Conservation (phyloP, 1,140 invertebrate genomes). For the Papilio polytes region DNA sequence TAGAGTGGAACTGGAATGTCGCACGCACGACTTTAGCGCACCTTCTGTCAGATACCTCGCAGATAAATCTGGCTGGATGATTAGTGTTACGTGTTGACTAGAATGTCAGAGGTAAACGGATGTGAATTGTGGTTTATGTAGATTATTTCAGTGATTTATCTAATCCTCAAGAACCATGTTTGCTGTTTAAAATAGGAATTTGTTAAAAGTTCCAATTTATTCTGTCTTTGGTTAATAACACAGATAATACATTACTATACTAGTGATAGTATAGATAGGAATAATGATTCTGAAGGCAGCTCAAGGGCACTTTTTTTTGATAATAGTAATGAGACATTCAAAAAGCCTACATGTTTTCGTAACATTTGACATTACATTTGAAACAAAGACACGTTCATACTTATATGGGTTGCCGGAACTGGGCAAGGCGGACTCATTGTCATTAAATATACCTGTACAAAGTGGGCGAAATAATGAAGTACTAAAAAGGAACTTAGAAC, state of each 20-base stretch:
- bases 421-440: neutral
- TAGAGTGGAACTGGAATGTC: slow-evolving; percentile 68
- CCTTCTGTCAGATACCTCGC: slow-evolving; percentile 46
- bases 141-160: neutral
- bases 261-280: too few relatives aligned
- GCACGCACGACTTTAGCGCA: slow-evolving; percentile 56
- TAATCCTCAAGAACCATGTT: neutral
- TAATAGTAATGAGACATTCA: neutral
- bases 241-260: too few relatives aligned
- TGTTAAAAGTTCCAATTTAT: neutral
- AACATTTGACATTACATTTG: slow-evolving; percentile 9
- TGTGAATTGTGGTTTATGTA: neutral
- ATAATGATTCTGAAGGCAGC: too few relatives aligned
- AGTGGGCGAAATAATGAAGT: slow-evolving; percentile 6
- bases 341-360: neutral
- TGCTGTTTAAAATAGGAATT: neutral
- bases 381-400: neutral
- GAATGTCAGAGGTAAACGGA: slow-evolving; percentile 12
- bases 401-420: neutral
- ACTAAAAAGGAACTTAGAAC: neutral
- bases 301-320: neutral
- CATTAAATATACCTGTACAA: slow-evolving; percentile 15
- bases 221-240: neutral
- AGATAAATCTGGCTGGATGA: slow-evolving; percentile 19
- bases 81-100: slow-evolving; percentile 20